These are phyloP conservation scores for Carettochelys insculpta DNA, from an alignment of 2,113 vertebrate species.

Conservation along the genomic window DNA sequence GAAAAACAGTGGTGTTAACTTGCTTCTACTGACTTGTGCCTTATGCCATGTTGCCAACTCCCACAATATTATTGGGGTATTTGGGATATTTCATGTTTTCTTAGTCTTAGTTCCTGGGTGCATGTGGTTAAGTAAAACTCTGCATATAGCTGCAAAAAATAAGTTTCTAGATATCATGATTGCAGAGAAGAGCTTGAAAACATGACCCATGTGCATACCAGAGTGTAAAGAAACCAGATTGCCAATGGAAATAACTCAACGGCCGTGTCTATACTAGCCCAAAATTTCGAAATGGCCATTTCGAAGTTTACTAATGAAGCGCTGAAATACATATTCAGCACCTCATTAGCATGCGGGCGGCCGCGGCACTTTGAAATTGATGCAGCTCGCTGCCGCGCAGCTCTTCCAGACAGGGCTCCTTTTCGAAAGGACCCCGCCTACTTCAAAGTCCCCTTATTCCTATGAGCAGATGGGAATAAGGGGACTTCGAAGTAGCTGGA, in stretches of 20 bases:
- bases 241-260: not conserved
- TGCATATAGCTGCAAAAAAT: not conserved
- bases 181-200: not conserved
- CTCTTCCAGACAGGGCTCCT: too few relatives aligned
- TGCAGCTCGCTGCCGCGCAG: too few relatives aligned
- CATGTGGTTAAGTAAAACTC: not conserved
- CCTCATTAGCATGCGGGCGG: too few relatives aligned
- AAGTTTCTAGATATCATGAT: not conserved
- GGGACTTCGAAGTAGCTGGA: too few relatives aligned
- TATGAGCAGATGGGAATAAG: too few relatives aligned
- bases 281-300: too few relatives aligned
- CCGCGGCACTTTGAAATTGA: too few relatives aligned
- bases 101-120: not conserved
- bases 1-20: not conserved
- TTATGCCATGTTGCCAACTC: not conserved
- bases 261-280: too few relatives aligned
- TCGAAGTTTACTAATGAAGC: too few relatives aligned
- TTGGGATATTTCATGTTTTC: not conserved
- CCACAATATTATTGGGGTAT: not conserved
- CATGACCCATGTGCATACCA: not conserved
- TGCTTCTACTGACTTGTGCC: not conserved
- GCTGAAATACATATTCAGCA: too few relatives aligned
- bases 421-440: too few relatives aligned
- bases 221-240: not conserved
- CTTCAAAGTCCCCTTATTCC: too few relatives aligned